Base-by-base conservation (phyloP, 1,140 invertebrate species). In the Micrasema longulum region DNA sequence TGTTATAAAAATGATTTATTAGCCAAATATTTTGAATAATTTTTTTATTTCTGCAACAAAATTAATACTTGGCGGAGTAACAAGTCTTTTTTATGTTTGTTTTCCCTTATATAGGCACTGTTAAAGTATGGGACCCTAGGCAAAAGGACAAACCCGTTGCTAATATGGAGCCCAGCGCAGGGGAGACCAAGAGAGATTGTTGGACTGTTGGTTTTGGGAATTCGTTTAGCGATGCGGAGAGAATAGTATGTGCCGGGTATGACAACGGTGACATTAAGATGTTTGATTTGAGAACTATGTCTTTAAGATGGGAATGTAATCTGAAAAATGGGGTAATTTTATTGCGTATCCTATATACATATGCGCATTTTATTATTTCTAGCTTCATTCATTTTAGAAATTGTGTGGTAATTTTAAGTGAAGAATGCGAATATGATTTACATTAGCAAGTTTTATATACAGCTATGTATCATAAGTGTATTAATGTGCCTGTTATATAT, bases 261-360 rank as follows among this genome's bases (percentile, higher is more conserved):
- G 97, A 99, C 79, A 99, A 98, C 85, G 97, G 97, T 0, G 97
- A 99, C 81, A 82, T 99, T 0, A 98, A 98, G 85, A 88, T 98
- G 81, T 98, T 97, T 82, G 96, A 98, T 85, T 84, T 99, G n/a
- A 88, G 90, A 75, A 89, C 88, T 11, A 95, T 97, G 91, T 85
- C 88, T 4, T 78, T 97, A 0, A 84, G 89, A 76, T 98, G 96
- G 96, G 95, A 98, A 80, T 92, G 91, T 31, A 97, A 97, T 83
- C 80, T 98, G 1, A 96, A 94, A 80, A 98, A 97, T 89, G 97
- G 97, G 70, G 93, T 94, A 60, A 45, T 23, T 14, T 66, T 43
- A 31, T 55, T 18, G 38, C 35, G 35, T 60, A 18, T 38, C 7
- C 45, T 9, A 23, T 52, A 23, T 23, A 4, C 5, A 7, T 9